Percentiles rank a stretch among this genome's conserved stretches.
These are phyloP conservation scores for Drosophila meridionalis DNA, from an alignment of 2,888 invertebrate genomes.

Conservation along the genomic window DNA sequence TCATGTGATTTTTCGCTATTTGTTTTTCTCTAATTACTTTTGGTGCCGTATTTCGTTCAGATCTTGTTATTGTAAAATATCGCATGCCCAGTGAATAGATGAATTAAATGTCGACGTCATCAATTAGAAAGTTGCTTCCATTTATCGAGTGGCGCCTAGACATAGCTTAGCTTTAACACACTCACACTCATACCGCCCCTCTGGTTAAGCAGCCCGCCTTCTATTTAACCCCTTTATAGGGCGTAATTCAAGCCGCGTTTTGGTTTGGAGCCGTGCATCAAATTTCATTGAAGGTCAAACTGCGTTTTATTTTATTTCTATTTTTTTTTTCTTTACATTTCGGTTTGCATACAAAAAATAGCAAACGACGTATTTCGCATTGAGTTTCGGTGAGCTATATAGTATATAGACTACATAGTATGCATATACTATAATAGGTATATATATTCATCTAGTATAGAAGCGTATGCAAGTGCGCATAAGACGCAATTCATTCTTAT, in stretches of 20 bases:
- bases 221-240: conserved; percentile 2
- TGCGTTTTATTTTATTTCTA: conserved; percentile 47
- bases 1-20: conserved; percentile 5
- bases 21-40: conserved; percentile 29
- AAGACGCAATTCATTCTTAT: conserved; percentile 70
- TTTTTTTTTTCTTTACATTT: conserved; percentile 24
- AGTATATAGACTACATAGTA: conserved; percentile 3
- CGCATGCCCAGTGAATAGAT: conserved; percentile 56
- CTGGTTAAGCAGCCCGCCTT: no score
- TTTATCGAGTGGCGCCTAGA: conserved; percentile 53
- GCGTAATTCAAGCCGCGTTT: conserved; percentile 35
- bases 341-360: conserved; percentile 25
- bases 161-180: conserved; percentile 19
- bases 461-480: conserved; percentile 65
- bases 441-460: conserved; percentile 3
- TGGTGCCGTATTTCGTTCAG: conserved; percentile 31
- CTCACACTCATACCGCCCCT: not conserved
- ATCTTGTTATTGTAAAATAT: conserved; percentile 41
- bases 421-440: conserved; percentile 7
- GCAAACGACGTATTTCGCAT: conserved; percentile 63
- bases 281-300: conserved; percentile 75
- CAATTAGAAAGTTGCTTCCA: conserved; percentile 68
- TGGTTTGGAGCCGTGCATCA: conserved; percentile 53
- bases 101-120: conserved; percentile 34
- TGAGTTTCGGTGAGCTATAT: conserved; percentile 40